Conservation (phyloP, 64 coral and sea anemone genomes). For the Catalaphyllia jardinei region DNA sequence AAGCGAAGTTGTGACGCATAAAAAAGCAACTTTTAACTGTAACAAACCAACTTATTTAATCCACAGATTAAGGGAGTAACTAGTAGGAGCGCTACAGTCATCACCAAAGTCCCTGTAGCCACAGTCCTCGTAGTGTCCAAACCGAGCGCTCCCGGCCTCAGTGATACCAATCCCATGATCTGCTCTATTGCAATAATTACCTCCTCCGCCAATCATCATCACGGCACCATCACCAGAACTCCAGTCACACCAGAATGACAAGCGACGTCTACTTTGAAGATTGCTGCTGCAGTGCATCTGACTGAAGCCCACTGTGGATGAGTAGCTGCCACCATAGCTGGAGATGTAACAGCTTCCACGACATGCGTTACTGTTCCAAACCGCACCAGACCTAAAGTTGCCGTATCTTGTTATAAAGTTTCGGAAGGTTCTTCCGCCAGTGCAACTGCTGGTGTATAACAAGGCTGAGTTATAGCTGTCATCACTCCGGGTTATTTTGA, state of each 20-base stretch:
- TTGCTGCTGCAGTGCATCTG: conserved; percentile 34
- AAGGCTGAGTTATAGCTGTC: conserved; percentile 15
- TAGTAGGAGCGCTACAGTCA: neutral
- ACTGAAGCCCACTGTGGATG: conserved; percentile 41
- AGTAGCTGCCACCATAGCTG: neutral
- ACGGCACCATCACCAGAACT: conserved; percentile 50
- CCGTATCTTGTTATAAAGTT: conserved; percentile 44
- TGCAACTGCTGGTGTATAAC: conserved; percentile 32
- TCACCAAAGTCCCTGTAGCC: neutral
- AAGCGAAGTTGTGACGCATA: too few relatives aligned
- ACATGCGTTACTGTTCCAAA: conserved; percentile 50
- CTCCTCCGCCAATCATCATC: conserved; percentile 74
- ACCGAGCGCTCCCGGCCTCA: neutral
- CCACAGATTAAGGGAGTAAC: conserved; percentile 2
- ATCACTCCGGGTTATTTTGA: conserved; percentile 61
- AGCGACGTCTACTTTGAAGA: conserved; percentile 12
- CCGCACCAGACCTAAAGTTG: neutral
- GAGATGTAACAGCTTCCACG: conserved; percentile 19
- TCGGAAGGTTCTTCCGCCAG: conserved; percentile 19
- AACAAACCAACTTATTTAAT: neutral
- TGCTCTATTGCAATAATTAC: conserved; percentile 31
- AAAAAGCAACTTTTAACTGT: neutral
- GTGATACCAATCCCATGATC: conserved; percentile 76
- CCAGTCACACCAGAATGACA: conserved; percentile 74
- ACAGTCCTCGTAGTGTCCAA: too few relatives aligned